Base-by-base conservation (phyloP, 2,113 vertebrate genomes). In the Bubo blakistoni region DNA sequence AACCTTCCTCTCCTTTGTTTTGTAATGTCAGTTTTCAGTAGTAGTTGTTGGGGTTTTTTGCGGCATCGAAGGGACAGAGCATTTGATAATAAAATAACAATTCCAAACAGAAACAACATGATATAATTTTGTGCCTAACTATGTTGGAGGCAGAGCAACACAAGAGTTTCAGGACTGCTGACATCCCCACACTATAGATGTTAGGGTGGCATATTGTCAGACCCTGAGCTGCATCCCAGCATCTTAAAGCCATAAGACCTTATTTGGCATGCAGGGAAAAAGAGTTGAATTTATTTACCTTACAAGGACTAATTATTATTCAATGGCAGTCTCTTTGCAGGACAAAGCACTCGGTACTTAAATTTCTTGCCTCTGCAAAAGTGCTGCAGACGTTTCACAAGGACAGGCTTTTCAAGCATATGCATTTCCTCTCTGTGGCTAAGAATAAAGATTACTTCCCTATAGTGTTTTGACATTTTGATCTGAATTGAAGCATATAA, bases 231-330 rank as follows among this genome's bases (percentile, higher is more conserved):
- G 54, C 82, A 66, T 54, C 42, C 22, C 69, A 71, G n/a, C n/a
- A 46, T 79, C 72, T 65, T 40, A 42, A 84, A 88, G 59, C n/a
- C n/a, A 2, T 10, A 30, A 62, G 38, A 81, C 13, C 17, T 72
- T 78, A 46, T 34, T 32, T 92, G 83, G 47, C 57, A 78, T 42
- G 26, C 94, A 86, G 20, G 42, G 83, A 71, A 92, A 59, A 5
- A 92, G 14, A 38, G 24, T 0, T 57, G 42, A 7, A 27, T 84
- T 84, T 96, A 74, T 86, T 78, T 81, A 79, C 40, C 40, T 86
- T 84, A 74, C n/a, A 84, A 70, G 42, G 42, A 78, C 59, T 88
- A 94, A 92, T 96, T 91, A 74, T 66, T 91, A 96, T 96, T 89
- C 94, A 89, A 25, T 55, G 29, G 18, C 18, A 94, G 69, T 81